Conservation (phyloP, 2,888 invertebrate species). For the Amaurobius ferox region DNA sequence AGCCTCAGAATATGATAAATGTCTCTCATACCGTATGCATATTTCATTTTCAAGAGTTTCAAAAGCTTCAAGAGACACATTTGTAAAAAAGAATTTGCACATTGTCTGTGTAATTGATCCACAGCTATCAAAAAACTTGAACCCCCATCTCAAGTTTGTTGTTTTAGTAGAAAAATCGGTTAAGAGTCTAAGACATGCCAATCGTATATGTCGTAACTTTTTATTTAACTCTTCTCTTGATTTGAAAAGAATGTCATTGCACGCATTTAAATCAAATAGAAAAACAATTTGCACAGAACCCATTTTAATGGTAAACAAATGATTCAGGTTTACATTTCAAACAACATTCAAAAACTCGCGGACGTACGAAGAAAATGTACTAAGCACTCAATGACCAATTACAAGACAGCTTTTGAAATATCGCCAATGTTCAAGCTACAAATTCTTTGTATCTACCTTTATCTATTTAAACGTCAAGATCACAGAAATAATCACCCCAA, state of each 20-base stretch:
- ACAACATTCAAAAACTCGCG: too few species aligned
- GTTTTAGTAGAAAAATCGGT: slow-evolving; percentile 28
- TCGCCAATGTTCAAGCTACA: too few species aligned
- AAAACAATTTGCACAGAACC: slow-evolving; percentile 50
- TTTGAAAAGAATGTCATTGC: neutral
- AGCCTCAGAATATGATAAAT: slow-evolving; percentile 41
- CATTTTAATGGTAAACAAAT: slow-evolving; percentile 1
- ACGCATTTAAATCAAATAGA: slow-evolving; percentile 61
- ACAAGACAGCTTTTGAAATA: too few species aligned
- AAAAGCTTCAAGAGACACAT: slow-evolving; percentile 46
- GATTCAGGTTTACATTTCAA: too few species aligned
- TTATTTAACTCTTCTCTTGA: slow-evolving; percentile 22
- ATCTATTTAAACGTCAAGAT: too few species aligned
- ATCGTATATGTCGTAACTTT: slow-evolving; percentile 42
- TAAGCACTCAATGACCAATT: too few species aligned
- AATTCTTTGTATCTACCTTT: too few species aligned
- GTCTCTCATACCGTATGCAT: slow-evolving; percentile 37
- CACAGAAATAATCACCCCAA: too few species aligned
- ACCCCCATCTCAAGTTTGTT: slow-evolving; percentile 52
- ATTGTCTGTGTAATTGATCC: slow-evolving; percentile 45
- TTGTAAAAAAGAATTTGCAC: slow-evolving; percentile 34
- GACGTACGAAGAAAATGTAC: too few species aligned
- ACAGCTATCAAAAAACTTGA: slow-evolving; percentile 56
- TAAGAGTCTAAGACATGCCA: slow-evolving; percentile 48
- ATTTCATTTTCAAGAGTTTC: slow-evolving; percentile 67